Conservation (phyloP, 1,140 invertebrate species). For the Cardiocondyla obscurior region DNA sequence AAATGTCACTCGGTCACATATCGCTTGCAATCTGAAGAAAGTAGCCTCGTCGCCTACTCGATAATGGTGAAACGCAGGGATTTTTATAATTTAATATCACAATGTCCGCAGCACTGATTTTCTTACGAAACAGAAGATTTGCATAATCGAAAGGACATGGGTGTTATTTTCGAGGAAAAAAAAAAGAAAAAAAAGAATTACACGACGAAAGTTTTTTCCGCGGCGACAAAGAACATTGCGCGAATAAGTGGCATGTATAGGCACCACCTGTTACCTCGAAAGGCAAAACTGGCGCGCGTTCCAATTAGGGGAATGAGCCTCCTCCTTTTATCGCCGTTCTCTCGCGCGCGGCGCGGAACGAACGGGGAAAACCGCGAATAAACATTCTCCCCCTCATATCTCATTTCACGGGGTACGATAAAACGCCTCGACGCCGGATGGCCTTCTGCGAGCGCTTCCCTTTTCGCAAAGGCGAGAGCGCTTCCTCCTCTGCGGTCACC, state of each 20-base stretch:
- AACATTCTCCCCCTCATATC: constrained; percentile 62
- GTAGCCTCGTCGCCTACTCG: not conserved
- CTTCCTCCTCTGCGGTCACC: constrained; percentile 9
- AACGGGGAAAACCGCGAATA: constrained; percentile 67
- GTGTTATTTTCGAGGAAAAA: not conserved
- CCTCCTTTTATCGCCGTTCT: constrained; percentile 66
- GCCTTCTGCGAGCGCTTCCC: constrained; percentile 21
- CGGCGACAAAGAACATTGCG: not conserved
- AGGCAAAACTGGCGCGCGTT: constrained; percentile 64
- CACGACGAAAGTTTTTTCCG: constrained; percentile 26
- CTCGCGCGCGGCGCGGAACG: constrained; percentile 38
- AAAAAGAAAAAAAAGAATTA: too few species aligned
- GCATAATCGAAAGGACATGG: not conserved
- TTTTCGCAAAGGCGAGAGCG: constrained; percentile 40
- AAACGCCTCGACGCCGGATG: constrained; percentile 39
- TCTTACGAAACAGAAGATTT: not conserved
- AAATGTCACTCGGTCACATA: not conserved
- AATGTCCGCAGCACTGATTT: too few species aligned
- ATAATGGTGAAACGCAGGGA: not conserved
- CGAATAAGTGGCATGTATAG: constrained; percentile 61
- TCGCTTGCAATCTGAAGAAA: not conserved
- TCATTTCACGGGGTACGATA: constrained; percentile 56
- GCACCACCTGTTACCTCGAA: constrained; percentile 70
- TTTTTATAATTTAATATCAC: not conserved
- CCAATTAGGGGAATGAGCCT: constrained; percentile 72